phyloP scores from a whole-genome alignment of 2,113 vertebrate species.

The Pelecanus crispus region DNA sequence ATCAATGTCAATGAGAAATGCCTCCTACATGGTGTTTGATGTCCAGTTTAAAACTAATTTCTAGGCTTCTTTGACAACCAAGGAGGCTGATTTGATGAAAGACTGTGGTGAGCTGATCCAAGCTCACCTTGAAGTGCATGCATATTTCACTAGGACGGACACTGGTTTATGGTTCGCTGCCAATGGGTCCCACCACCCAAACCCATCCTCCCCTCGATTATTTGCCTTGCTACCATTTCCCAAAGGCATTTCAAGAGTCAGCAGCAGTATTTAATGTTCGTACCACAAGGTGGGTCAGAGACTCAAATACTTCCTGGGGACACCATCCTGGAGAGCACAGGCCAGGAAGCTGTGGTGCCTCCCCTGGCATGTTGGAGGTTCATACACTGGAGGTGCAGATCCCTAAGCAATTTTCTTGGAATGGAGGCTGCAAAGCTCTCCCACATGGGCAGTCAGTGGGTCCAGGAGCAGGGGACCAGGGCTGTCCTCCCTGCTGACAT shows the following conservation, averaged over 20 bases:
- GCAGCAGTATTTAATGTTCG: background rate
- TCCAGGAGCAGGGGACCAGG: background rate
- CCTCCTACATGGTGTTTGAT: background rate
- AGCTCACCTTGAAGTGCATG: background rate
- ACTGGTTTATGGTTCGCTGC: background rate
- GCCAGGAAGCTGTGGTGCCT: background rate
- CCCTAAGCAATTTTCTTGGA: background rate
- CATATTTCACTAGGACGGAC: background rate
- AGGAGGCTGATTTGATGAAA: background rate
- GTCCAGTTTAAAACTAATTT: background rate
- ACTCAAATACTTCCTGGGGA: background rate
- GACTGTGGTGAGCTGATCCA: background rate
- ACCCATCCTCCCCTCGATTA: background rate
- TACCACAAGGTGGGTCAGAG: background rate
- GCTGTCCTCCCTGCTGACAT: background rate
- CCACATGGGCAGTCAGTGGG: accelerated
- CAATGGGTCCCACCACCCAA: background rate
- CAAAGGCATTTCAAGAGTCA: background rate
- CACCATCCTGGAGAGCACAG: background rate
- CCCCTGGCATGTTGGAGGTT: background rate
- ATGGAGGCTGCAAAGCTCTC: background rate
- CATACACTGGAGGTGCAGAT: background rate
- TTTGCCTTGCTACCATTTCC: background rate
- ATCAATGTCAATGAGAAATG: background rate
- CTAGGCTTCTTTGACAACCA: background rate